Base-by-base conservation (phyloP, 1,140 invertebrate species). In the Drosophila sucinea region DNA sequence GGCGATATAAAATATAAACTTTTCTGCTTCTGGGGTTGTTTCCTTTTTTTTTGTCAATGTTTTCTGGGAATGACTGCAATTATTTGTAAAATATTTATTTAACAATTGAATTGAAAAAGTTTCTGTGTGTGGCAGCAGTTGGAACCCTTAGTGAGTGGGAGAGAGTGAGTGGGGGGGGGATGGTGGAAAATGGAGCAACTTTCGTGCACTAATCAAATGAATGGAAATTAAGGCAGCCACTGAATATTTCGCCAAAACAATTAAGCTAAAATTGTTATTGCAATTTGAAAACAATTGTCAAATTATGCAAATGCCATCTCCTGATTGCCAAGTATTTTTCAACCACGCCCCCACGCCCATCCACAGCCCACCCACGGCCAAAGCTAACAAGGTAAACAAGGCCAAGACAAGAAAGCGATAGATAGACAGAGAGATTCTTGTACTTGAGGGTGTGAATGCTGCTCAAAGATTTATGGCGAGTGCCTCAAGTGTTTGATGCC, bases 211-310 rank as follows among this genome's bases (percentile, higher is more conserved):
- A 89, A 87, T 87, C 86, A 87, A 87, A 89, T 89, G 77, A 87
- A 87, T 87, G 80, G 76, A 79, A 83, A 89, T 87, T 89, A 89
- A 83, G 71, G 63, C 72, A 82, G 60, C 55, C 29, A 47, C 41
- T 61, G 79, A 86, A 72, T 67, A 79, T 83, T 72, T 75, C 83
- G 79, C 33, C 77, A 89, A 89, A 89, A 90, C 84, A 89, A 89
- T 89, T 89, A 89, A 89, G 85, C 78, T 90, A 90, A 90, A 90
- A 90, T 90, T 86, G 81, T 90, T 90, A 90, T 90, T 90, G 81
- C 86, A 90, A 90, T 90, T 90, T 90, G 81, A 90, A 90, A 90
- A 90, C 86, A 90, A 90, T 90, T 90, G 86, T 90, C 86, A 90
- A 87, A 90, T 90, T 90, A 90, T 90, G 87, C 79, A 90, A 90